A percentile compares a stretch with the other conserved stretches of the same genome.
These are phyloP conservation scores for Hesperia comma DNA, from an alignment of 2,888 invertebrate genomes.

Conservation along the genomic window DNA sequence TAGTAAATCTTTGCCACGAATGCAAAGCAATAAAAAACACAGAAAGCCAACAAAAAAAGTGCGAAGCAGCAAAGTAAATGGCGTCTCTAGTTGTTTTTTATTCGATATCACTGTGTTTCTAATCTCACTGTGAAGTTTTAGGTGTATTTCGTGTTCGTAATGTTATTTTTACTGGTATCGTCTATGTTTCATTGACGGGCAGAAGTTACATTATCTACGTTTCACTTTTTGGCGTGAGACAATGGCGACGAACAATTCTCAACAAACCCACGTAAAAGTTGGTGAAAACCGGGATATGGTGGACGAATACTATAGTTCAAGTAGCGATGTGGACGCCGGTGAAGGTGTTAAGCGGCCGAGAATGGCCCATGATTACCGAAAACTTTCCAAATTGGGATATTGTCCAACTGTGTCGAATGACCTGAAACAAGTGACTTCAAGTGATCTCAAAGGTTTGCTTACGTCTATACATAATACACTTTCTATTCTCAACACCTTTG, in stretches of 20 bases:
- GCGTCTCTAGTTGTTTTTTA: conserved; percentile 83
- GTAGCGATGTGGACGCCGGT: conserved; percentile 69
- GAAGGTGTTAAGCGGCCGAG: conserved; percentile 75
- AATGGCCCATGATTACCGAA: conserved; percentile 73
- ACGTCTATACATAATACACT: conserved; percentile 39
- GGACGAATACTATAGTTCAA: conserved; percentile 61
- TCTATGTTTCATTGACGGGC: conserved; percentile 67
- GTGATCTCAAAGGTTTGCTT: conserved; percentile 72
- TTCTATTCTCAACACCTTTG: conserved; percentile 16
- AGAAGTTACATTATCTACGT: conserved; percentile 61
- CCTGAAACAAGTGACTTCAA: conserved; percentile 61
- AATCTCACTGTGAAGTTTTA: conserved; percentile 57
- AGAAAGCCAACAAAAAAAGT: conserved; percentile 60
- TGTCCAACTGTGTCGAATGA: conserved; percentile 77
- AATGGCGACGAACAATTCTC: conserved; percentile 79
- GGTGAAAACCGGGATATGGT: conserved; percentile 68
- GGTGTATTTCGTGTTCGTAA: conserved; percentile 53
- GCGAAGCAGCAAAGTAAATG: conserved; percentile 73
- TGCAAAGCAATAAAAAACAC: conserved; percentile 55
- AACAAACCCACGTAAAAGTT: conserved; percentile 77
- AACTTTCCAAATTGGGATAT: conserved; percentile 77
- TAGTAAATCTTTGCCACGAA: conserved; percentile 40
- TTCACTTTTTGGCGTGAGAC: conserved; percentile 67
- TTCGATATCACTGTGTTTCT: conserved; percentile 73
- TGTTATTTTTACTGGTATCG: conserved; percentile 54